Base-by-base conservation (phyloP, 2,797 vertebrate genomes). In the Catharus ustulatus region DNA sequence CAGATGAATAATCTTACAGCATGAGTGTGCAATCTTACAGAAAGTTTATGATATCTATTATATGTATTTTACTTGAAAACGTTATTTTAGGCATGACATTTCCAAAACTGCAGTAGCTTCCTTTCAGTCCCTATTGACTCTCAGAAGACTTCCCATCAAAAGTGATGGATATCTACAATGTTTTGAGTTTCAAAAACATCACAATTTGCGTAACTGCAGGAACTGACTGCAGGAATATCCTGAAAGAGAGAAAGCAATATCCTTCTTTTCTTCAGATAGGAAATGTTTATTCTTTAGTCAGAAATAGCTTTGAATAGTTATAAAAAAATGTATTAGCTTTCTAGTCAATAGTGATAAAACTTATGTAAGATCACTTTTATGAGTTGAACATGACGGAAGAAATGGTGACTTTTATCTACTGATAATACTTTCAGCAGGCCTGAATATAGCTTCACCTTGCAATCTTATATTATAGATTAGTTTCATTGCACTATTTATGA, bases 401-500 rank as follows among this genome's bases (percentile, higher is more conserved):
- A 85, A 73, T 40, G 10, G 6, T 48, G 62, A 45, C 32, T 74
- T 54, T 73, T 66, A 55, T 51, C 17, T 57, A 4, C 20, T n/a
- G 38, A 19, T 58, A 58, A 57, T n/a, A 36, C 19, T 75, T 75
- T 20, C 23, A 72, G 29, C 4, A 13, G 49, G 12, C 14, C 45
- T n/a, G 57, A 48, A 38, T 68, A 72, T 13, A 75, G 12, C 6
- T 81, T 54, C 32, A 24, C 4, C 20, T 55, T 62, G 15, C 26
- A 93, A 81, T 71, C 77, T 71, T 78, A 7, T 73, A 61, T 78
- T 69, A 64, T 58, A n/a, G 40, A n/a, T 43, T 34, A 43, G 9
- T 54, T 93, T 76, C 34, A 40, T 46, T 71, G 43, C 74, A 79
- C 86, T 80, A 48, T 86, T 96, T 95, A 91, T 72, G 30, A 94